phyloP scores from a whole-genome alignment of 1,140 invertebrate species.

The Oscheius sp. region DNA sequence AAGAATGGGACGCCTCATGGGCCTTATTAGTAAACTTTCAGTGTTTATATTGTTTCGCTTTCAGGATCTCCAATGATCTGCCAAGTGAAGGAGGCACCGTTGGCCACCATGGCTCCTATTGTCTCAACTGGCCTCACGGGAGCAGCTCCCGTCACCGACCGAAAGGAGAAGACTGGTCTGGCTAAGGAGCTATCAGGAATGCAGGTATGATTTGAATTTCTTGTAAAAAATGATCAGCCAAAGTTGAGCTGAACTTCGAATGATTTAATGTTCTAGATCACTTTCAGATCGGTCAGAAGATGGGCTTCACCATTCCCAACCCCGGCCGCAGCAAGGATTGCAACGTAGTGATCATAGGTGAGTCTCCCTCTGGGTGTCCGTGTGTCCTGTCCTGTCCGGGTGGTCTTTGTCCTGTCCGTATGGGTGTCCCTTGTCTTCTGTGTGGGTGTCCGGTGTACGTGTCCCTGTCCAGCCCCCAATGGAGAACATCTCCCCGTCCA shows the following conservation, averaged over 20 bases:
- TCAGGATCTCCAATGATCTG: slow-evolving; percentile 28
- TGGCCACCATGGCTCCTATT: neutral
- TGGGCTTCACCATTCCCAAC: slow-evolving; percentile 55
- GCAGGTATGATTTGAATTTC: neutral
- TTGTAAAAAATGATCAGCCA: neutral
- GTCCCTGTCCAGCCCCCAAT: slow-evolving; percentile 44
- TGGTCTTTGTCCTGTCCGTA: slow-evolving; percentile 31
- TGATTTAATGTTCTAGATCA: too few relatives aligned
- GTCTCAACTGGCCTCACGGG: neutral
- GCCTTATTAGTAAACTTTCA: too few relatives aligned
- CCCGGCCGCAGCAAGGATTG: slow-evolving; percentile 56
- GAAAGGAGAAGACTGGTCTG: slow-evolving; percentile 17
- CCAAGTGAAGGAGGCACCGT: neutral
- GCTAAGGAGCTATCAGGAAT: neutral
- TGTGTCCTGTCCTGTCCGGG: slow-evolving; percentile 28
- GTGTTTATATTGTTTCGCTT: too few relatives aligned
- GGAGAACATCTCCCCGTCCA: slow-evolving; percentile 39
- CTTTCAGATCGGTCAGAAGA: slow-evolving; percentile 49
- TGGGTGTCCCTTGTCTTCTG: slow-evolving; percentile 7
- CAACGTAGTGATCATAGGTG: slow-evolving; percentile 63
- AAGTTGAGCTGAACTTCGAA: too few relatives aligned
- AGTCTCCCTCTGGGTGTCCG: neutral
- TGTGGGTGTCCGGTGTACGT: slow-evolving; percentile 30
- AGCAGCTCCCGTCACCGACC: neutral
- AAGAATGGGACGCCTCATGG: too few relatives aligned